Percentiles rank a stretch among this genome's conserved stretches.
These are phyloP conservation scores for Sciurus carolinensis DNA, from an alignment of 2,797 vertebrate species.

Conservation along the genomic window DNA sequence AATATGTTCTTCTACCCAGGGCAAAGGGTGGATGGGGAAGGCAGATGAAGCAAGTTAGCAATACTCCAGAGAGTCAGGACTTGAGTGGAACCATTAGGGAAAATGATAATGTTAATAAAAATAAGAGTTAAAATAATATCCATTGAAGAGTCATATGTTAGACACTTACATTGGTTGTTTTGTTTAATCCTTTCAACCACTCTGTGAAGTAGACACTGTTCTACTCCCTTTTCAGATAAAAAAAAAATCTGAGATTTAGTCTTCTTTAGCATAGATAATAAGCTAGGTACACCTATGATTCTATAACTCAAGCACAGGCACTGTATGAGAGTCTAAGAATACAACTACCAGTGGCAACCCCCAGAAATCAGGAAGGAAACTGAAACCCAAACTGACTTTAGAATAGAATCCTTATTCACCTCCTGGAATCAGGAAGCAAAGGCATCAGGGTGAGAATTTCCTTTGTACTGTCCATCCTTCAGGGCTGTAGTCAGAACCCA, in stretches of 20 bases:
- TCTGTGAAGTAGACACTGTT: too few relatives aligned
- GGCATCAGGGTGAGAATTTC: neutral
- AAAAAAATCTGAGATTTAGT: neutral
- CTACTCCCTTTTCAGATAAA: constrained; percentile 35
- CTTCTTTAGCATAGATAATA: neutral
- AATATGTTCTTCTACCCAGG: constrained; percentile 35
- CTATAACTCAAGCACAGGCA: neutral
- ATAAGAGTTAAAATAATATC: neutral
- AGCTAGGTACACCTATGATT: neutral
- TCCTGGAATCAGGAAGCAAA: neutral
- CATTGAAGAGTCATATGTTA: neutral
- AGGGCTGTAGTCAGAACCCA: neutral
- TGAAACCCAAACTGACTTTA: constrained; percentile 14
- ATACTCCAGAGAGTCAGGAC: neutral
- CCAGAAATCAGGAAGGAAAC: neutral
- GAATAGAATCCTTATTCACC: neutral
- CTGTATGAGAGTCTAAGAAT: neutral
- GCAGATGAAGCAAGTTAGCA: constrained; percentile 33
- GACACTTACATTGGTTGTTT: neutral
- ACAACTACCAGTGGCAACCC: neutral
- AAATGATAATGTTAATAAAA: neutral
- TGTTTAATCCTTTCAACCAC: neutral
- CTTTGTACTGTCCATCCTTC: neutral
- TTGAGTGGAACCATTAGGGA: neutral
- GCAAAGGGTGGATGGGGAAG: constrained; percentile 50